These are phyloP conservation scores for Chroicocephalus ridibundus DNA, from an alignment of 2,113 vertebrate species.

Conservation along the genomic window DNA sequence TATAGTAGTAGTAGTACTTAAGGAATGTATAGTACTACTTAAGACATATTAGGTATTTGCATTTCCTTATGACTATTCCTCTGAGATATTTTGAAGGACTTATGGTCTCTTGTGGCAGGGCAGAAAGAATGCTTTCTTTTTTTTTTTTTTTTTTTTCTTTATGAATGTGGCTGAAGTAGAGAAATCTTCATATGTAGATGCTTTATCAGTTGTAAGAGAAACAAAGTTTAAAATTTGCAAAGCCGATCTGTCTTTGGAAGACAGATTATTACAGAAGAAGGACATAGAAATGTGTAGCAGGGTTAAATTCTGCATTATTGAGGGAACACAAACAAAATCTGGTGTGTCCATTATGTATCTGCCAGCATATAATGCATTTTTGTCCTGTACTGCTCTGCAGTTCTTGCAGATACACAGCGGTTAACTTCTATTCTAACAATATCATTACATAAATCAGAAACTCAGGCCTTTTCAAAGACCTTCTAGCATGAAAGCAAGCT, in stretches of 20 bases:
- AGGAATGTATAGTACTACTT: not conserved
- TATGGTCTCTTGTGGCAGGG: not conserved
- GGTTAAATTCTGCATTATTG: not conserved
- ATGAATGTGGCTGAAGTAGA: not conserved
- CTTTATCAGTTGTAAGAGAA: not conserved
- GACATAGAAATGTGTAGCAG: not conserved
- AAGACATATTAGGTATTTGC: not conserved
- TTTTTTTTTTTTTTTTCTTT: not conserved
- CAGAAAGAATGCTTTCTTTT: not conserved
- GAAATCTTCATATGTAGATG: not conserved
- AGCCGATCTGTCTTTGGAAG: not conserved
- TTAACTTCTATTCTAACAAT: not conserved
- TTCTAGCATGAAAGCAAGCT: not conserved
- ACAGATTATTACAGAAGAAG: not conserved
- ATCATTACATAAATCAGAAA: not conserved
- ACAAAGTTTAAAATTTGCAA: not conserved
- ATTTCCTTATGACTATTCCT: not conserved
- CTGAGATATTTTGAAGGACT: conserved; percentile 12
- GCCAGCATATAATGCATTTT: not conserved
- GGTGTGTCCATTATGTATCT: not conserved
- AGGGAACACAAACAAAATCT: not conserved
- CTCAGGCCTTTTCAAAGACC: not conserved
- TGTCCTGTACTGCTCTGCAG: not conserved
- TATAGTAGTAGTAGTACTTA: not conserved
- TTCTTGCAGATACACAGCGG: not conserved